Evolutionary conservation across 2,113 vertebrate species (phyloP).

Genomic region (Pollimyrus isidori): DNA sequence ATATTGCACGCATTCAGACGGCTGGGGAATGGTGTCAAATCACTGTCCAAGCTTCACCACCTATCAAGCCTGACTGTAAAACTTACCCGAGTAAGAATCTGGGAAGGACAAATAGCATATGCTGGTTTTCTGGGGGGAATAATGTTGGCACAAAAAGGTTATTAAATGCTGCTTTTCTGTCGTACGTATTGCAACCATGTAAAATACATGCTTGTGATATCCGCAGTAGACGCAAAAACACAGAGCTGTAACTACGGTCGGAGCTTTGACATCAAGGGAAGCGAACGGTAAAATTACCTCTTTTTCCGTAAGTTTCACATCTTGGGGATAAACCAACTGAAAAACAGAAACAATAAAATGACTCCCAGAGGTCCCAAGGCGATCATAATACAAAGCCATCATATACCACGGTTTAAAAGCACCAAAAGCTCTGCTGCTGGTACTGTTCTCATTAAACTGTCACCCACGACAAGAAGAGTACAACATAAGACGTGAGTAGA

Average conservation of each 20-base stretch:
- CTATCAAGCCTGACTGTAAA: not conserved
- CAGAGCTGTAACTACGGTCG: not conserved
- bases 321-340: slow-evolving; percentile 80
- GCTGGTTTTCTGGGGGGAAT: slow-evolving; percentile 78
- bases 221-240: not conserved
- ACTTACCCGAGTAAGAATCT: slow-evolving; percentile 90
- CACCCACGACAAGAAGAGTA: not conserved
- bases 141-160: not conserved
- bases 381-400: not conserved
- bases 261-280: not conserved
- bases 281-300: slow-evolving; percentile 63
- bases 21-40: not conserved
- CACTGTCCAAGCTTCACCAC: not conserved
- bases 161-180: not conserved
- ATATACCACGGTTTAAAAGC: not conserved
- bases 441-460: not conserved
- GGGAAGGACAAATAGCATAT: slow-evolving; percentile 95
- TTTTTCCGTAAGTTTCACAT: slow-evolving; percentile 82
- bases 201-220: not conserved
- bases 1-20: not conserved
- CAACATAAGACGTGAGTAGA: not conserved
- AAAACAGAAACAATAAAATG: slow-evolving; percentile 21
- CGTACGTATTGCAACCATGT: not conserved
- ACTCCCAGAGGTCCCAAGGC: not conserved
- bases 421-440: not conserved